phyloP scores from a whole-genome alignment of 2,797 vertebrate genomes.

The Ceryle rudis region DNA sequence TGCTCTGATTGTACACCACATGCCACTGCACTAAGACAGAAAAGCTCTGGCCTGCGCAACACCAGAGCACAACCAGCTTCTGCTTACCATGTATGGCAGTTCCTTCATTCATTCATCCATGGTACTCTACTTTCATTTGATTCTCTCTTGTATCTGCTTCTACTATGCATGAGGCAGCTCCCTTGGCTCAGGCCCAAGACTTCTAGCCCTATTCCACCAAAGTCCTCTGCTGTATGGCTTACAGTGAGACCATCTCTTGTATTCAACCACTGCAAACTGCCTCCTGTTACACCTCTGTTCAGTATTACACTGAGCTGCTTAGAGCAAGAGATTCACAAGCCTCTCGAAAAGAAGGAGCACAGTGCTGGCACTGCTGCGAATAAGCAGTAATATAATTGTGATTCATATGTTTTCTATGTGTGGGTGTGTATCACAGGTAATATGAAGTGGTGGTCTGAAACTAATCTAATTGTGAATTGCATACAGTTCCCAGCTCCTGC shows the following conservation, averaged over 20 bases:
- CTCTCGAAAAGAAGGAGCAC: neutral
- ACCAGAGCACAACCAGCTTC: accelerated
- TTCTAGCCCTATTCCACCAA: neutral
- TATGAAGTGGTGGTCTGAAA: neutral
- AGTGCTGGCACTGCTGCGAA: neutral
- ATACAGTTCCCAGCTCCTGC: neutral
- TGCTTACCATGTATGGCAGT: neutral
- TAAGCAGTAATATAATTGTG: neutral
- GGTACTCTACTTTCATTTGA: neutral
- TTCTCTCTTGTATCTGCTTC: neutral
- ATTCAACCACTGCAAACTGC: neutral
- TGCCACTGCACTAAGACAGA: neutral
- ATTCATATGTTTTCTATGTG: neutral
- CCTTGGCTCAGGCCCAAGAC: neutral
- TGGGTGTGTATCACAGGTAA: neutral
- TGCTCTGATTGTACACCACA: neutral
- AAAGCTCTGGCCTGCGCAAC: neutral
- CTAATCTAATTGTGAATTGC: neutral
- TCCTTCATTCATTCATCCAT: neutral
- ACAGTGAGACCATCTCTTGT: neutral
- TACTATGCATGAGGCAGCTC: neutral
- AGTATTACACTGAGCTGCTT: neutral
- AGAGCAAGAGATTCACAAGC: neutral
- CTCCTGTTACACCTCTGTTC: accelerated
- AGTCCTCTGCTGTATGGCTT: neutral